Conservation (phyloP, 2,888 invertebrate genomes). For the Drosophila austrosaltans region DNA sequence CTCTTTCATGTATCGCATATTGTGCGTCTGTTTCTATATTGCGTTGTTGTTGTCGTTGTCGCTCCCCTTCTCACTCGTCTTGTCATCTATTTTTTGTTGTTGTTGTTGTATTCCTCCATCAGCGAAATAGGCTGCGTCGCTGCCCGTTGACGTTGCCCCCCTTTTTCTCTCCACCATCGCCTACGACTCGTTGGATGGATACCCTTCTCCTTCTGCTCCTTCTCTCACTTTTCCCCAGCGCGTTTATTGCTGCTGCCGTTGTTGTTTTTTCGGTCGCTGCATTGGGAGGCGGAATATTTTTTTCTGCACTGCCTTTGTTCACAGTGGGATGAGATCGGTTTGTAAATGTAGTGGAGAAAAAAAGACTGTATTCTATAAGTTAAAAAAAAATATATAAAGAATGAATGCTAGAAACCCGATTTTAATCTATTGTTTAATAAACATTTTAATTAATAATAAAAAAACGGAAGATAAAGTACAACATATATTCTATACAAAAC, state of each 20-base stretch:
- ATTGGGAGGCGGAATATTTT: conserved; percentile 57
- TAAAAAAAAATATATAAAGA: no score
- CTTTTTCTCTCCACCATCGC: conserved; percentile 22
- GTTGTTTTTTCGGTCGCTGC: conserved; percentile 60
- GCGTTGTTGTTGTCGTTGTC: conserved; percentile 31
- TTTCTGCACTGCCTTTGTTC: conserved; percentile 50
- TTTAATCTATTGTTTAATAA: no score
- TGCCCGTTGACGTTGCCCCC: conserved; percentile 23
- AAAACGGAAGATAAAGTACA: no score
- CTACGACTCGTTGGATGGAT: background rate
- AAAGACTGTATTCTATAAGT: no score
- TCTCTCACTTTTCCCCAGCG: conserved; percentile 29
- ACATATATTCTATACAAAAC: no score
- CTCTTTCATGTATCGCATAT: conserved; percentile 49
- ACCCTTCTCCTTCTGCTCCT: conserved; percentile 11
- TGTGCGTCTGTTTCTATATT: conserved; percentile 58
- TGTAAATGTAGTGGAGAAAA: background rate
- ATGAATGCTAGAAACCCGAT: no score
- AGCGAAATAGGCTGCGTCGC: conserved; percentile 54
- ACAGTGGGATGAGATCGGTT: conserved; percentile 43
- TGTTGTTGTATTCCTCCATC: conserved; percentile 28
- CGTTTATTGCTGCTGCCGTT: conserved; percentile 42
- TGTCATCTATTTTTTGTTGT: conserved; percentile 33
- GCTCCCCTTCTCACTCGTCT: conserved; percentile 31
- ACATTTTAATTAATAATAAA: no score